Evolutionary conservation across 2,113 vertebrate species (phyloP), one percentile per base, ranked within the genome.

Genomic region (Taurulus bubalis): DNA sequence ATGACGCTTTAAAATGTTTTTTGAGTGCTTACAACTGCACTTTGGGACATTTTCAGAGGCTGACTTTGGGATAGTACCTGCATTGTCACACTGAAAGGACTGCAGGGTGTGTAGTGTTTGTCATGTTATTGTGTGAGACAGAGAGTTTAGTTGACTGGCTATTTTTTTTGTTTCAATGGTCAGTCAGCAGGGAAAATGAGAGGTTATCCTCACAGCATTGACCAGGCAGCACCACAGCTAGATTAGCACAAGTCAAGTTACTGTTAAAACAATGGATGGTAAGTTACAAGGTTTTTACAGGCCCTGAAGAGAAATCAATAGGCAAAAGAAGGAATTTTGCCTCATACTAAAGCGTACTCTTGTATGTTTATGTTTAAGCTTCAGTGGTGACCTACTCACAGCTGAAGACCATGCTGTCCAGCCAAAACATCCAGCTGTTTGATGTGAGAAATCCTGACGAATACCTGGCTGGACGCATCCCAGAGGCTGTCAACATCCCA

Each of bases 381-480:
- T 89, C 84, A 30, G 92, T 91, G 58, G 94, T 96, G 87, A 91
- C 91, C 6, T 85, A 94, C 77, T 51, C 91, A 0, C 92, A 96
- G 81, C 83, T 96, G 71, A 94, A 93, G 82, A 68, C 49, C 16
- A 93, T 95, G 93, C 56, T 95, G 79, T 64, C 84, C 56, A 80
- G 22, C 16, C 74, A 70, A 18, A 81, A 80, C 34, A 40, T 94
- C 69, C 93, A 94, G 72, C 83, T 96, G 7, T 92, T 95, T 67
- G 95, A 96, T 3, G 94, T 96, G 66, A 91, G 95, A 49, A 91
- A 84, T 18, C 91, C 90, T 0, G 95, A 94, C 36, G 95, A 96
- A 68, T 91, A 92, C 80, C 83, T 90, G 55, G 91, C 72, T 1
- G 95, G 95, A 2, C 82, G 28, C 6, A 95, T 96, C 28, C 74